Base-by-base conservation (phyloP, 2,888 invertebrate genomes). In the Hecatera dysodea region DNA sequence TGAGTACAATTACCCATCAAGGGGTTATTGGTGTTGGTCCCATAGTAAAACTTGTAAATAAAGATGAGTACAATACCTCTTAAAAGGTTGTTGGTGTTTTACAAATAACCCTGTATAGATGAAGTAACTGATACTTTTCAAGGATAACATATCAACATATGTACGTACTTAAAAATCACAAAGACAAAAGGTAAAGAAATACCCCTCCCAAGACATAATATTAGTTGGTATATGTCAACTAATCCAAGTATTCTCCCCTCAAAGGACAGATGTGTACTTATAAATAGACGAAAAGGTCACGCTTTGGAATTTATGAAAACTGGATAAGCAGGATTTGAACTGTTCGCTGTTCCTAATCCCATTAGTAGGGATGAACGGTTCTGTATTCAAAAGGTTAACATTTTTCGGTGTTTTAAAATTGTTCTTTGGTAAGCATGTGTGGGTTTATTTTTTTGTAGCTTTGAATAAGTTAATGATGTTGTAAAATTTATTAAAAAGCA, bases 201-300 rank as follows among this genome's bases (percentile, higher is more conserved):
- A n/a, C 17, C 19, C 6, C 5, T 9, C 15, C 8, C 6, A 15
- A 52, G 33, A 8, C 44, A 7, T 44, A 2, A n/a, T n/a, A n/a
- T n/a, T n/a, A n/a, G n/a, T n/a, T n/a, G n/a, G n/a, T n/a, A 50
- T n/a, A 1, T 22, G 19, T 62, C 52, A 6, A 59, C 48, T 66
- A 65, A 74, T 59, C 65, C 53, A 33, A 53, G 56, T 22, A 33
- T 57, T 66, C 57, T 50, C 50, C 52, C 46, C 15, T 44, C 52
- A 39, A 53, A 78, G 52, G 50, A 80, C 75, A 80, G 64, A 71
- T 75, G 80, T 67, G 66, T 46, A n/a, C 27, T 71, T 80, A 80
- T 67, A 80, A 67, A 80, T 67, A 78, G 50, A 60, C 6, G 11
- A 22, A 63, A 67, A 80, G 75, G 75, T 75, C 55, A 80, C 17